Evolutionary conservation across 1,140 invertebrate species (phyloP).

Genomic region (Drosophila nigrodunni): DNA sequence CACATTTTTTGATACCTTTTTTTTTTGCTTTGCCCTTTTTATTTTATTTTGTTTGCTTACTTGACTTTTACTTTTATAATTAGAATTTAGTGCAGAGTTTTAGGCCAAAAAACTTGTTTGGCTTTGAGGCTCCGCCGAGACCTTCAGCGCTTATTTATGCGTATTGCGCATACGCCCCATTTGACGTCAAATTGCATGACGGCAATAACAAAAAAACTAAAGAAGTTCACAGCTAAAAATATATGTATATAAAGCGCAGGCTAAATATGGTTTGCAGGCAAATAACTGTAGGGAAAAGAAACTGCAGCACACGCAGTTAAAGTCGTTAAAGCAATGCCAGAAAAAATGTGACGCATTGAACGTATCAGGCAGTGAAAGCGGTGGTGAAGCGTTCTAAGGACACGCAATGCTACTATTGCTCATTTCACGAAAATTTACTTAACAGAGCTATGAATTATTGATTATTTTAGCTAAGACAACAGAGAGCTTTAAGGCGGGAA

Average conservation of each 20-base stretch:
- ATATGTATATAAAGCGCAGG: not conserved
- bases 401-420: slow-evolving; percentile 42
- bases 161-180: slow-evolving; percentile 45
- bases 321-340: slow-evolving; percentile 25
- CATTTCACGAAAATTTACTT: slow-evolving; percentile 14
- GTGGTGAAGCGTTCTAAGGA: not conserved
- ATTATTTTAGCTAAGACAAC: slow-evolving; percentile 12
- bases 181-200: slow-evolving; percentile 63
- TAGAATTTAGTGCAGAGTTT: slow-evolving; percentile 47
- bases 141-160: slow-evolving; percentile 26
- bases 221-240: slow-evolving; percentile 30
- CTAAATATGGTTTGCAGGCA: not conserved
- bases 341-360: slow-evolving; percentile 32
- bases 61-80: slow-evolving; percentile 35
- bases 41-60: not conserved
- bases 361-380: slow-evolving; percentile 1
- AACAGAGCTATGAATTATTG: slow-evolving; percentile 27
- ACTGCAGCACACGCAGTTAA: slow-evolving; percentile 38
- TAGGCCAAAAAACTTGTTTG: slow-evolving; percentile 15
- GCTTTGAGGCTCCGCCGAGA: slow-evolving; percentile 4
- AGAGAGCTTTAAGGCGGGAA: no score
- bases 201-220: slow-evolving; percentile 30
- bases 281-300: not conserved
- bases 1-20: slow-evolving; percentile 8
- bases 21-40: not conserved